Conservation (phyloP, 2,113 vertebrate species). For the Corvus moneduloides region DNA sequence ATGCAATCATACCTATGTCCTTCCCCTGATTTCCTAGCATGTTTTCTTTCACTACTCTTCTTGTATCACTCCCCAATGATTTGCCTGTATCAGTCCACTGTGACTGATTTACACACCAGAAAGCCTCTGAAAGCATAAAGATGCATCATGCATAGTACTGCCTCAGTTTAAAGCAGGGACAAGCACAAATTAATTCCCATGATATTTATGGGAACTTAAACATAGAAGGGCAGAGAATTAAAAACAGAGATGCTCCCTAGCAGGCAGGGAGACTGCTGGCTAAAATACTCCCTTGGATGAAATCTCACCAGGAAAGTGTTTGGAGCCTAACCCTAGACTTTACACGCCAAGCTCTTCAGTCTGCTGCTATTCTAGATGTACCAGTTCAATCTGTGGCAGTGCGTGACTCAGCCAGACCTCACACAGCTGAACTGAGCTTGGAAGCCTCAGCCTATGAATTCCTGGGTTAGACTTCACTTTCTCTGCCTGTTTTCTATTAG, state of each 20-base stretch:
- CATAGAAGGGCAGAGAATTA: neutral
- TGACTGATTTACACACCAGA: slow-evolving; percentile 69
- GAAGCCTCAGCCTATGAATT: slow-evolving; percentile 70
- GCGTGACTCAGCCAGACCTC: slow-evolving; percentile 74
- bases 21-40: slow-evolving; percentile 1
- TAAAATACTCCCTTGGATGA: neutral
- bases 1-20: neutral
- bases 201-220: slow-evolving; percentile 61
- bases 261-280: neutral
- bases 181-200: slow-evolving; percentile 71
- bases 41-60: neutral
- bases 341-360: slow-evolving; percentile 26
- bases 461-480: slow-evolving; percentile 80
- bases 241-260: neutral
- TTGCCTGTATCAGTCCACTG: slow-evolving; percentile 31
- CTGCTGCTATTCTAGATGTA: slow-evolving; percentile 49
- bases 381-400: slow-evolving; percentile 53
- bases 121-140: slow-evolving; percentile 59
- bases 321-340: neutral
- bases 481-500: slow-evolving; percentile 86
- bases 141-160: slow-evolving; percentile 58
- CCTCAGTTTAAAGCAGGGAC: slow-evolving; percentile 34
- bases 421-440: slow-evolving; percentile 64
- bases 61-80: slow-evolving; percentile 23
- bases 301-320: slow-evolving; percentile 31